phyloP scores from a whole-genome alignment of 1,140 invertebrate genomes.

The Drosophila insularis region DNA sequence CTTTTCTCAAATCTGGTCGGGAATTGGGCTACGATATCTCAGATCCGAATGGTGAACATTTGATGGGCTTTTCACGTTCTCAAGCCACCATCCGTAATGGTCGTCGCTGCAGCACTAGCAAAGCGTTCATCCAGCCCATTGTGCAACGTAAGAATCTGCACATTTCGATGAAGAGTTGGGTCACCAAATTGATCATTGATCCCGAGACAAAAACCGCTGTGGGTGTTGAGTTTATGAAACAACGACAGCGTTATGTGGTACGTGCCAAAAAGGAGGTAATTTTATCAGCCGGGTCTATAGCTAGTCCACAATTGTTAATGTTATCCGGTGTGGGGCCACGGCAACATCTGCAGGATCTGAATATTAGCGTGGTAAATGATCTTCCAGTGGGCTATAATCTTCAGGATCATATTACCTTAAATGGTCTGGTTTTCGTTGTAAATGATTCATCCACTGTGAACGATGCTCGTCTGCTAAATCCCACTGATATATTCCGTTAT shows the following conservation, averaged over 20 bases:
- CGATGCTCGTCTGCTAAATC: conserved; percentile 80
- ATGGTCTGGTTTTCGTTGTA: conserved; percentile 87
- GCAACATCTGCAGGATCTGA: conserved; percentile 85
- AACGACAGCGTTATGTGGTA: conserved; percentile 84
- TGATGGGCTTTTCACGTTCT: conserved; percentile 86
- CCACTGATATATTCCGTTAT: conserved; percentile 84
- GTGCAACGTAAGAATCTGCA: conserved; percentile 88
- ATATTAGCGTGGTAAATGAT: conserved; percentile 85
- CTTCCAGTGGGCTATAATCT: conserved; percentile 91
- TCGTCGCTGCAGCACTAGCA: conserved; percentile 88
- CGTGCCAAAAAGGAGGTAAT: conserved; percentile 90
- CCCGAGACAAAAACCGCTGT: conserved; percentile 83
- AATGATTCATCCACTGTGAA: conserved; percentile 86
- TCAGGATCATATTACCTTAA: conserved; percentile 89
- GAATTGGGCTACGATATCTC: conserved; percentile 88
- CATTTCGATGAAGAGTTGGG: conserved; percentile 90
- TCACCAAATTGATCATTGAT: conserved; percentile 88
- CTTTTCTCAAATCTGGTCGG: conserved; percentile 87
- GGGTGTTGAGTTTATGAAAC: conserved; percentile 84
- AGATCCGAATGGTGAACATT: conserved; percentile 86
- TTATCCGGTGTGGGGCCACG: conserved; percentile 91
- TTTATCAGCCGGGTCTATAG: conserved; percentile 88
- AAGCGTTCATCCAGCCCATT: conserved; percentile 92
- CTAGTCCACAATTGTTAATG: conserved; percentile 91
- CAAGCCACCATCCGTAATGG: conserved; percentile 89